These are phyloP conservation scores for Centropus unirufus DNA, from an alignment of 2,113 vertebrate species.

Conservation along the genomic window DNA sequence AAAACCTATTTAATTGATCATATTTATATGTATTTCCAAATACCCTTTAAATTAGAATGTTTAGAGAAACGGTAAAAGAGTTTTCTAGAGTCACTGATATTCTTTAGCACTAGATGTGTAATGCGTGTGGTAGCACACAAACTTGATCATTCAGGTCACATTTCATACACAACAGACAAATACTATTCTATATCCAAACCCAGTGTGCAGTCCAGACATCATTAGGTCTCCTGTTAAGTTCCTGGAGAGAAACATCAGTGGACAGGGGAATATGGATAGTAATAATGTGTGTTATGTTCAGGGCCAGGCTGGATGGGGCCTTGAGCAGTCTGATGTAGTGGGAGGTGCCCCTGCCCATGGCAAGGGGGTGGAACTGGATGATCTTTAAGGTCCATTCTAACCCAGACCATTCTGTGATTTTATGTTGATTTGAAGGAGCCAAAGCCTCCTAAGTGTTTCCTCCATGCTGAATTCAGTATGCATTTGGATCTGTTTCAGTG, in stretches of 20 bases:
- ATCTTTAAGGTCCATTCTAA: too few relatives aligned
- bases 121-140: not conserved
- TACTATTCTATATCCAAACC: not conserved
- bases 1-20: not conserved
- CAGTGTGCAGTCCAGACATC: not conserved
- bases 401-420: too few relatives aligned
- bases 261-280: not conserved
- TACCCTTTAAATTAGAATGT: not conserved
- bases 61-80: not conserved
- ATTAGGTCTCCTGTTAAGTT: not conserved
- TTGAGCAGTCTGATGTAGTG: too few relatives aligned
- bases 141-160: not conserved
- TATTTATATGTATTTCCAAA: not conserved
- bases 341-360: too few relatives aligned
- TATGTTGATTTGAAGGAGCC: not conserved
- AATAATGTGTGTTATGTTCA: not conserved
- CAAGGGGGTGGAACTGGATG: too few relatives aligned
- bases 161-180: not conserved
- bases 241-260: not conserved
- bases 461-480: not conserved
- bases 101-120: not conserved
- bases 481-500: constrained; percentile 34
- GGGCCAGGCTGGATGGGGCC: too few relatives aligned
- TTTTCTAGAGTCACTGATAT: not conserved
- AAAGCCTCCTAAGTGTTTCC: not conserved